phyloP scores from a whole-genome alignment of 1,140 invertebrate species.

The Pseudomyrmex cubaensis region DNA sequence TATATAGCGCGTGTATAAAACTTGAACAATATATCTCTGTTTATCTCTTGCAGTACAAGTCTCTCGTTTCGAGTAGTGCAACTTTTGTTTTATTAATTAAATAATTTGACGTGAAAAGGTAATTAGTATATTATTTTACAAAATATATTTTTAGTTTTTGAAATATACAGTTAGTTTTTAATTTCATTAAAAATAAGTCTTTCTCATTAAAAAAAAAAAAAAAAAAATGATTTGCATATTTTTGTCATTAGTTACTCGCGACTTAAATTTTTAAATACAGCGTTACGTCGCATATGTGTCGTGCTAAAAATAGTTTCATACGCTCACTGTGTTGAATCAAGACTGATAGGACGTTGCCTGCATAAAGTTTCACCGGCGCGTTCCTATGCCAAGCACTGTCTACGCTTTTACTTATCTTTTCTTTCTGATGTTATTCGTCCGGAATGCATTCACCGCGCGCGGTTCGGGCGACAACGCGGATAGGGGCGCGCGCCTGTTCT shows the following conservation, averaged over 20 bases:
- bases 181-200: too few species aligned
- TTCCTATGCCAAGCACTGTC: conserved; percentile 73
- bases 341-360: conserved; percentile 8
- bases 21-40: too few species aligned
- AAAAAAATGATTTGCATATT: neutral
- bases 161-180: neutral
- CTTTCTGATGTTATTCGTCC: conserved; percentile 77
- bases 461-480: conserved; percentile 17
- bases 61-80: too few species aligned
- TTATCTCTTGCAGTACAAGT: too few species aligned
- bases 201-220: neutral
- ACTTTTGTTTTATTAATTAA: neutral
- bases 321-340: neutral
- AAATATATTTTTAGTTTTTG: neutral
- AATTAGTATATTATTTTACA: too few species aligned
- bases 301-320: neutral
- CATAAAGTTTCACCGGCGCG: conserved; percentile 37
- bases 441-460: conserved; percentile 58
- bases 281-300: too few species aligned
- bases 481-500: neutral
- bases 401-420: conserved; percentile 78
- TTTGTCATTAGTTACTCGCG: neutral
- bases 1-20: too few species aligned
- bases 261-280: neutral
- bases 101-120: too few species aligned